phyloP scores from a whole-genome alignment of 1,140 invertebrate species.

The Micrasema minimum region DNA sequence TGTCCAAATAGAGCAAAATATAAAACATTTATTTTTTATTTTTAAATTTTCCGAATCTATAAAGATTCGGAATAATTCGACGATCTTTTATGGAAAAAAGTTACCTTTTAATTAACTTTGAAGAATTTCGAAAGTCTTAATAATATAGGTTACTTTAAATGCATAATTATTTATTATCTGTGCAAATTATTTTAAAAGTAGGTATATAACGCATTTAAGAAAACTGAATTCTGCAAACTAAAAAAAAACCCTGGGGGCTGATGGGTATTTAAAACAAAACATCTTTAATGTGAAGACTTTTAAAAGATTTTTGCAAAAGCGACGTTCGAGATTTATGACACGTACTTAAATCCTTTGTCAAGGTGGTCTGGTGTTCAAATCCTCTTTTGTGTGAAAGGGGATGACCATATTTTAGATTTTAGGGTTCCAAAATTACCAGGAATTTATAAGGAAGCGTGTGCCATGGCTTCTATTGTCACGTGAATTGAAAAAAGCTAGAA shows the following conservation, averaged over 20 bases:
- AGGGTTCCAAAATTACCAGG: background rate
- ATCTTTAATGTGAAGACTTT: background rate
- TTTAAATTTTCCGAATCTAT: no score
- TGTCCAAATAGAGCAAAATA: no score
- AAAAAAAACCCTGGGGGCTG: background rate
- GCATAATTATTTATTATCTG: no score
- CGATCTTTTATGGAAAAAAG: no score
- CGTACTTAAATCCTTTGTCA: slow-evolving; percentile 10
- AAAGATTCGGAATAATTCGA: no score
- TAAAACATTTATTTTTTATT: no score
- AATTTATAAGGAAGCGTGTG: slow-evolving; percentile 8
- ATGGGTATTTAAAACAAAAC: slow-evolving; percentile 1
- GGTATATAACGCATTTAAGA: no score
- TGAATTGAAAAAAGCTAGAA: background rate
- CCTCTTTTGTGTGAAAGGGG: background rate
- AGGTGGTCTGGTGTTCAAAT: slow-evolving; percentile 4
- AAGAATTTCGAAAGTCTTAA: no score
- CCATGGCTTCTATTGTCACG: background rate
- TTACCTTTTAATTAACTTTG: no score
- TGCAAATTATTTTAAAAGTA: no score
- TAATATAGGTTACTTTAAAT: no score
- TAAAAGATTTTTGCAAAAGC: background rate
- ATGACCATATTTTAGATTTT: slow-evolving; percentile 25
- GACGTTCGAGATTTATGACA: slow-evolving; percentile 19
- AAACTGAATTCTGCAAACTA: background rate